Conservation (phyloP, 2,113 vertebrate species). For the Nycticebus coucang region DNA sequence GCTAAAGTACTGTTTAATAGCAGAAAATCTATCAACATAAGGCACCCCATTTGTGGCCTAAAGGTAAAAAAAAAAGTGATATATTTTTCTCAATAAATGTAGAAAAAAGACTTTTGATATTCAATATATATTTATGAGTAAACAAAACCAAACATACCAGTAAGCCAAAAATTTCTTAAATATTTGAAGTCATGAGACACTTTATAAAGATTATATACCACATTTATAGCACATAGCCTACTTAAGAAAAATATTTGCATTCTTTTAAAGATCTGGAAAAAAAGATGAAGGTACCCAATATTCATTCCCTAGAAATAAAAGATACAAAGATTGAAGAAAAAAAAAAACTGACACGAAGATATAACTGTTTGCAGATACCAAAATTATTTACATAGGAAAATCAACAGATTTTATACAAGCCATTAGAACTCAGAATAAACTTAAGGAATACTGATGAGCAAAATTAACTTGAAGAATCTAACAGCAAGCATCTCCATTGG, state of each 20-base stretch:
- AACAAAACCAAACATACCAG: background rate
- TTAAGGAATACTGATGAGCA: background rate
- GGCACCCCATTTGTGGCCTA: background rate
- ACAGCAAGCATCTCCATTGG: background rate
- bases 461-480: background rate
- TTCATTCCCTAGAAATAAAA: background rate
- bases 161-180: background rate
- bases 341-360: background rate
- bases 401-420: background rate
- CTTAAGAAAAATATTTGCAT: background rate
- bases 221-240: background rate
- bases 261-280: background rate
- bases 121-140: background rate
- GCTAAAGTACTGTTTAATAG: background rate
- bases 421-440: slow-evolving; percentile 5
- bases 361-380: background rate
- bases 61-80: background rate
- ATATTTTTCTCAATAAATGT: background rate
- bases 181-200: background rate
- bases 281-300: background rate
- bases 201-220: background rate
- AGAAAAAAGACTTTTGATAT: background rate
- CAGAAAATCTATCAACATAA: background rate
- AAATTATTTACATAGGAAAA: background rate
- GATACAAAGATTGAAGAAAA: background rate